Evolutionary conservation across 2,113 vertebrate genomes (phyloP).

Genomic region (Ptychochromis oligacanthus): DNA sequence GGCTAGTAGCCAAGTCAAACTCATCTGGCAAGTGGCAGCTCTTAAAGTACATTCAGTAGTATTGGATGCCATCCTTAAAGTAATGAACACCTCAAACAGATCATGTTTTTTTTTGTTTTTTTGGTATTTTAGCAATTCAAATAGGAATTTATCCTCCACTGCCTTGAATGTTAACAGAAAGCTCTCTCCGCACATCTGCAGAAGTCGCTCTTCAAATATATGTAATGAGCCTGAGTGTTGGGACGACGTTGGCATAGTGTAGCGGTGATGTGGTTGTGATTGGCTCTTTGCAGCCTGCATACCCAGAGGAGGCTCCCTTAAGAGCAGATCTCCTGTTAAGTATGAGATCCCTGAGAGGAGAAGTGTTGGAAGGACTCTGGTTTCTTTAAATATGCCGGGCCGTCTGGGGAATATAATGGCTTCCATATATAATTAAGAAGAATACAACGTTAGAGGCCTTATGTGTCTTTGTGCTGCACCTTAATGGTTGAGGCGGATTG

Average conservation of each 20-base stretch:
- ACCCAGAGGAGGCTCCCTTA: slow-evolving; percentile 71
- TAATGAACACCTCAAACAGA: slow-evolving; percentile 3
- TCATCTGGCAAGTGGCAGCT: slow-evolving; percentile 10
- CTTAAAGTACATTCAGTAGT: slow-evolving; percentile 1
- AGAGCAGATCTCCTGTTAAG: slow-evolving; percentile 78
- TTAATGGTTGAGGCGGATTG: slow-evolving; percentile 49
- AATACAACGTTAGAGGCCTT: slow-evolving; percentile 57
- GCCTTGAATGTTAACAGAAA: slow-evolving; percentile 7
- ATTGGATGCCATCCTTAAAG: background rate
- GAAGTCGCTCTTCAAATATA: slow-evolving; percentile 52
- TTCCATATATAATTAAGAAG: slow-evolving; percentile 80
- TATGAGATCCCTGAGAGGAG: slow-evolving; percentile 76
- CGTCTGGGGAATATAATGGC: slow-evolving; percentile 74
- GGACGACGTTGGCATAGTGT: slow-evolving; percentile 33
- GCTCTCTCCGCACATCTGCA: slow-evolving; percentile 24
- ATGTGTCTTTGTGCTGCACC: slow-evolving; percentile 69
- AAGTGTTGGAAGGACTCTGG: slow-evolving; percentile 71
- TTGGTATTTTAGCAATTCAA: slow-evolving; percentile 15
- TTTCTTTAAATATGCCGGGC: slow-evolving; percentile 76
- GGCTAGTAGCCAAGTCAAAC: slow-evolving; percentile 5
- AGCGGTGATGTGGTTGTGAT: slow-evolving; percentile 29
- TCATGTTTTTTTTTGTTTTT: background rate
- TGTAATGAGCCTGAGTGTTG: slow-evolving; percentile 52
- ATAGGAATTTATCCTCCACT: background rate
- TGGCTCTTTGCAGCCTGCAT: slow-evolving; percentile 58